These are phyloP conservation scores for Chloromyia formosa DNA, from an alignment of 2,888 invertebrate genomes.

Conservation along the genomic window DNA sequence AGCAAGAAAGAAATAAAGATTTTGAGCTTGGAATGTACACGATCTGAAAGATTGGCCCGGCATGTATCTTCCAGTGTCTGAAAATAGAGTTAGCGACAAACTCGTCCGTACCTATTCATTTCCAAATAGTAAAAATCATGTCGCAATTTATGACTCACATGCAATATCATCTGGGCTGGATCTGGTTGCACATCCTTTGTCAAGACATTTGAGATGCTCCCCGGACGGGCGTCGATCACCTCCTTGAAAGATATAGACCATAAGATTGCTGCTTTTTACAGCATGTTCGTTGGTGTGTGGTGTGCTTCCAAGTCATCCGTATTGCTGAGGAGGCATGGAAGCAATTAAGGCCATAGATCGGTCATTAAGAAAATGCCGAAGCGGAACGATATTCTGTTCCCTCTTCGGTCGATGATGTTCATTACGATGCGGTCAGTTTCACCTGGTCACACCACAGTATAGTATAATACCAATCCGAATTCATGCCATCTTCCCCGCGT, in stretches of 20 bases:
- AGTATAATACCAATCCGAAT: too few relatives aligned
- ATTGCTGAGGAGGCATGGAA: neutral
- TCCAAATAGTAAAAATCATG: neutral
- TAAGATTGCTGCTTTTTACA: conserved; percentile 12
- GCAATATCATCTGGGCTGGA: conserved; percentile 27
- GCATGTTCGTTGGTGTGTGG: neutral
- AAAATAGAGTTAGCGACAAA: conserved; percentile 41
- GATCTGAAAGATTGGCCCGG: conserved; percentile 9
- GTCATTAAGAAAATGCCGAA: conserved; percentile 36
- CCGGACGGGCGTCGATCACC: conserved; percentile 13
- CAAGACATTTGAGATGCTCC: conserved; percentile 1
- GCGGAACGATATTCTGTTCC: conserved; percentile 38
- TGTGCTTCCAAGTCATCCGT: neutral
- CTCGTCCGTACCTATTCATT: neutral
- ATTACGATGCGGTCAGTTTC: conserved; percentile 39
- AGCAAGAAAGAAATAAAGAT: neutral
- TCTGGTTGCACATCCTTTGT: neutral
- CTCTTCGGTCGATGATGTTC: neutral
- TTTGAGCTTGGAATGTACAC: neutral
- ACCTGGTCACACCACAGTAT: conserved; percentile 10
- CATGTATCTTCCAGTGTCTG: conserved; percentile 28
- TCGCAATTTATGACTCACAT: conserved; percentile 34
- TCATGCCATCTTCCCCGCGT: too few relatives aligned
- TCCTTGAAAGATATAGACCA: conserved; percentile 34
- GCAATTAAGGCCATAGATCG: conserved; percentile 42